Conservation (phyloP, 2,113 vertebrate genomes). For the Strigops habroptila region DNA sequence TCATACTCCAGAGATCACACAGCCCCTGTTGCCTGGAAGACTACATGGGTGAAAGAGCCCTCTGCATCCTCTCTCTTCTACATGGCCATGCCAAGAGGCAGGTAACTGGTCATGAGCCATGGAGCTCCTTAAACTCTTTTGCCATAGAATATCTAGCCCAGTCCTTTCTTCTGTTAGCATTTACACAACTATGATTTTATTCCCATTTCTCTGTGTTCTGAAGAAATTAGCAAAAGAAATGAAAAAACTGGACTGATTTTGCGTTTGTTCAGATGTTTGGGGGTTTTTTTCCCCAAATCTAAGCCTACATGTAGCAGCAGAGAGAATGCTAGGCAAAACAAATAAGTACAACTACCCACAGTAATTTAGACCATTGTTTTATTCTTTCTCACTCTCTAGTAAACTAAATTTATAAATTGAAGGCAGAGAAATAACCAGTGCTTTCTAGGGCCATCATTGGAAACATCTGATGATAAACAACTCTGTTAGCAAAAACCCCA, state of each 20-base stretch:
- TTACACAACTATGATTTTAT: background rate
- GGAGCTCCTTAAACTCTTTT: background rate
- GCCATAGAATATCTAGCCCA: background rate
- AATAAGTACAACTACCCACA: background rate
- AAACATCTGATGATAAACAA: constrained; percentile 3
- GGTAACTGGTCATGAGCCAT: background rate
- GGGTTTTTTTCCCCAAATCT: background rate
- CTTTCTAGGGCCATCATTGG: background rate
- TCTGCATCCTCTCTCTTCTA: background rate
- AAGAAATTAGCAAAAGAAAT: background rate
- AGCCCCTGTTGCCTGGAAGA: background rate
- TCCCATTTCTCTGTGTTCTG: background rate
- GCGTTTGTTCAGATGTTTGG: background rate
- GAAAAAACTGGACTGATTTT: background rate
- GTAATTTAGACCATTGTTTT: background rate
- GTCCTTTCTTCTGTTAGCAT: background rate
- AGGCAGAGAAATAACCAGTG: background rate
- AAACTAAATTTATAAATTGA: background rate
- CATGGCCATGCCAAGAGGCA: background rate
- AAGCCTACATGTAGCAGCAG: background rate
- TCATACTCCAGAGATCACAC: background rate
- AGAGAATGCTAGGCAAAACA: background rate
- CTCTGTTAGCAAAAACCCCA: background rate
- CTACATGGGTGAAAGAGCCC: background rate
- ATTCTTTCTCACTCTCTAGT: background rate